phyloP scores from a whole-genome alignment of 2,888 invertebrate species.

The Morpho helenor region DNA sequence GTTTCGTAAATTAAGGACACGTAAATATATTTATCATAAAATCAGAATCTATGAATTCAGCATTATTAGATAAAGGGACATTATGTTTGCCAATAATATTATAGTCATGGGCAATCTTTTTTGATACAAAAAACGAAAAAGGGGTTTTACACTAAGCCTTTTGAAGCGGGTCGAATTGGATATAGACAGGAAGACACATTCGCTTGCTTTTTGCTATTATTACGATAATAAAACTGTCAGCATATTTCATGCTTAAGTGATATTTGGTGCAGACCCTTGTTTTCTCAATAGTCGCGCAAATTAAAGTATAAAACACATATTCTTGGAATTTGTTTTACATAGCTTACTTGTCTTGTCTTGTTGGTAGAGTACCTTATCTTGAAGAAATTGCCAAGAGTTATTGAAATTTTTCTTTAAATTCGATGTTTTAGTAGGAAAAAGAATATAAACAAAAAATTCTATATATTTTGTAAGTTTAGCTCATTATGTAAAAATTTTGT shows the following conservation, averaged over 20 bases:
- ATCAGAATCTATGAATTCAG: neutral
- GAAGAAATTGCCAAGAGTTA: too few relatives aligned
- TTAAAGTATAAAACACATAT: neutral
- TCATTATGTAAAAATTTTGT: too few relatives aligned
- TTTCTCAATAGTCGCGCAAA: slow-evolving; percentile 27
- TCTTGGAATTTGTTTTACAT: neutral
- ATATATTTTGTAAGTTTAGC: too few relatives aligned
- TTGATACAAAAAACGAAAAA: slow-evolving; percentile 72
- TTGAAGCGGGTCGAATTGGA: slow-evolving; percentile 76
- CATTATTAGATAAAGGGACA: slow-evolving; percentile 40
- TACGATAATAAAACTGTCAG: slow-evolving; percentile 73
- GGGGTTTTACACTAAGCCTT: slow-evolving; percentile 69
- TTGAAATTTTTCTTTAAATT: too few relatives aligned
- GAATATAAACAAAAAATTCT: too few relatives aligned
- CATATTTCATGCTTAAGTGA: slow-evolving; percentile 58
- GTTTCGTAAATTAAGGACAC: too few relatives aligned
- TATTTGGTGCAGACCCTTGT: slow-evolving; percentile 50
- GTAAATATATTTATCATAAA: neutral
- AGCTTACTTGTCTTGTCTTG: too few relatives aligned
- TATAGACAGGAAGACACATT: slow-evolving; percentile 69
- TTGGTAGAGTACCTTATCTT: too few relatives aligned
- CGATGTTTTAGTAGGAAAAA: too few relatives aligned
- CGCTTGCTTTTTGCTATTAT: slow-evolving; percentile 64
- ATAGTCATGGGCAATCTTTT: slow-evolving; percentile 69
- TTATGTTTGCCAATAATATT: slow-evolving; percentile 69